Base-by-base conservation (phyloP, 2,113 vertebrate species). In the Diglossa brunneiventris region DNA sequence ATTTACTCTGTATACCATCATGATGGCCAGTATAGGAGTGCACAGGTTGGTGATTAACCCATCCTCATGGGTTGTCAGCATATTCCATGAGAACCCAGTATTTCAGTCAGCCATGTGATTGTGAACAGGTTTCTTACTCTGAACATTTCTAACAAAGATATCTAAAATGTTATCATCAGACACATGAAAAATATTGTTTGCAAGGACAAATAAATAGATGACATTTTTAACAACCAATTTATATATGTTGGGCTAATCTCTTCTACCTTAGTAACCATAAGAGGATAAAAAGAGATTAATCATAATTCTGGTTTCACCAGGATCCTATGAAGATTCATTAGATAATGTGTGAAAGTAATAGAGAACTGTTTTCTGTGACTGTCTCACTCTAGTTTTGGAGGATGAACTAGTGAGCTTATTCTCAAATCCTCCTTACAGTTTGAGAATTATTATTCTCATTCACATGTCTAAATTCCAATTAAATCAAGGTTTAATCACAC, bases 361-460 rank as follows among this genome's bases (percentile, higher is more conserved):
- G 19, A 63, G 21, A 89, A 44, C 30, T 63, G 7, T 91, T 78
- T 91, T 89, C 30, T 59, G 3, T 75, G 35, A 23, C 24, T 55
- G 15, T 58, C 15, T 77, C 16, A 37, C 17, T 69, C 15, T 52
- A 20, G 16, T 84, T 84, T 72, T 49, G 20, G 37, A 90, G 28
- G 19, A 82, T 42, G 53, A 78, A 59, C 37, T 44, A 68, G 21
- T 59, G 33, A 83, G 10, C 26, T 92, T 92, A 50, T 83, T 94
- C 77, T 75, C 52, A 94, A 89, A 89, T 55, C 27, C 20, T 84
- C 28, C 58, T 75, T 75, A 56, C 21, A 72, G 13, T 47, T 35
- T 44, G 30, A 18, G 56, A 92, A 87, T 75, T 59, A 77, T 58
- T 87, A 52, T 93, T 93, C 33, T 72, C 19, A 68, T 78, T 61